These are phyloP conservation scores for Rhineura floridana DNA, from an alignment of 2,113 vertebrate species.

Conservation along the genomic window DNA sequence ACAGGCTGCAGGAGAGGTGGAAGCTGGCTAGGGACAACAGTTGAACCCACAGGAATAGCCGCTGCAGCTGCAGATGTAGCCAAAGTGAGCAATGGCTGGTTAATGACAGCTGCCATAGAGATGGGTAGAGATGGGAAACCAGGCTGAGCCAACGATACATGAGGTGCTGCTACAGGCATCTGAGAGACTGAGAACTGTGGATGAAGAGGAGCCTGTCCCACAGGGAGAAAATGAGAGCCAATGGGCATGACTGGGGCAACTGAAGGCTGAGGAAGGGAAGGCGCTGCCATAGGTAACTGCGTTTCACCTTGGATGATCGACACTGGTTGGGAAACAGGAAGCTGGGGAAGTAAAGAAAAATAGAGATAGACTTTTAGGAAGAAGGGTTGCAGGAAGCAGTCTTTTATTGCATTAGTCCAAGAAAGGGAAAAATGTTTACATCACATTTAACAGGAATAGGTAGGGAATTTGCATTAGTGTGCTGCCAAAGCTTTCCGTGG, in stretches of 20 bases:
- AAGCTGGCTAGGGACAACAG: constrained; percentile 76
- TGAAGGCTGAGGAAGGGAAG: constrained; percentile 73
- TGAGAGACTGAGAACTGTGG: constrained; percentile 78
- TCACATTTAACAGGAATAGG: constrained; percentile 53
- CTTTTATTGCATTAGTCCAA: constrained; percentile 74
- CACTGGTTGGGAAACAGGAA: constrained; percentile 81
- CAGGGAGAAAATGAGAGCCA: constrained; percentile 78
- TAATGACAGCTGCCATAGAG: constrained; percentile 75
- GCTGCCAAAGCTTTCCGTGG: too few species aligned
- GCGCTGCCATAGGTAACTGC: constrained; percentile 79
- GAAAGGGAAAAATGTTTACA: constrained; percentile 56
- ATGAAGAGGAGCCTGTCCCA: constrained; percentile 73
- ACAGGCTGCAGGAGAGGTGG: constrained; percentile 78
- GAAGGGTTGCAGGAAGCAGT: constrained; percentile 77
- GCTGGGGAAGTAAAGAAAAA: constrained; percentile 85
- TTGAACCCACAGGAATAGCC: constrained; percentile 69
- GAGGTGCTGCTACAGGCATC: constrained; percentile 74
- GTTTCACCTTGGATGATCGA: constrained; percentile 79
- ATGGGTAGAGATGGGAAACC: constrained; percentile 77
- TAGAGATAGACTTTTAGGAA: constrained; percentile 73
- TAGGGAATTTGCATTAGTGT: too few species aligned
- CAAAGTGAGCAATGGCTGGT: constrained; percentile 76
- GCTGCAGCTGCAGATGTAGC: constrained; percentile 71
- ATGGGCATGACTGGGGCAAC: constrained; percentile 74
- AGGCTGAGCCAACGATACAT: constrained; percentile 73